phyloP scores from a whole-genome alignment of 2,113 vertebrate species.

The Amphiprion ocellaris region DNA sequence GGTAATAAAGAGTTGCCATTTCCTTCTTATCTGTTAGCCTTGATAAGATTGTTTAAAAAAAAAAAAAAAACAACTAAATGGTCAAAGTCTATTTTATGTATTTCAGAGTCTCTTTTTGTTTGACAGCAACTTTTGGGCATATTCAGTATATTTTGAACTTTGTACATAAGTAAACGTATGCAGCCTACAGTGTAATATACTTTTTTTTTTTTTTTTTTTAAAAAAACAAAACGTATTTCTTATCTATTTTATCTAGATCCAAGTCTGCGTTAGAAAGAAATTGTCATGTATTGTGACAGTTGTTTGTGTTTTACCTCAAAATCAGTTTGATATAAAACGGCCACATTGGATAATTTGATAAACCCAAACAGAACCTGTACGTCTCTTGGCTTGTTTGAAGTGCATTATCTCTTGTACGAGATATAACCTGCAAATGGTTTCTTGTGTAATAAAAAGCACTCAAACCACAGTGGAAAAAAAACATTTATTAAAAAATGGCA shows the following conservation, averaged over 20 bases:
- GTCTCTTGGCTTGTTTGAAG: neutral
- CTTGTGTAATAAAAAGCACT: neutral
- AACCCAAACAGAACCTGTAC: slow-evolving; percentile 19
- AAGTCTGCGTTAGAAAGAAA: slow-evolving; percentile 81
- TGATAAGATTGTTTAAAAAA: slow-evolving; percentile 74
- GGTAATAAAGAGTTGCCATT: slow-evolving; percentile 26
- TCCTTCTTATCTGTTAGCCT: slow-evolving; percentile 43
- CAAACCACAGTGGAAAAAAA: slow-evolving; percentile 48
- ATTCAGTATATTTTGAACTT: slow-evolving; percentile 81
- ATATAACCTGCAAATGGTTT: too few relatives aligned
- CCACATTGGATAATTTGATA: slow-evolving; percentile 42
- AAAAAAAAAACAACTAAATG: slow-evolving; percentile 24
- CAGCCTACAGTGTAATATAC: slow-evolving; percentile 81
- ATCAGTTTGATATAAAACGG: slow-evolving; percentile 25
- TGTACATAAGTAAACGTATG: slow-evolving; percentile 81
- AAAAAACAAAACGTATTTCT: slow-evolving; percentile 68
- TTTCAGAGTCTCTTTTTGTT: slow-evolving; percentile 48
- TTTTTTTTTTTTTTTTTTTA: slow-evolving; percentile 76
- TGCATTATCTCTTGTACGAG: neutral
- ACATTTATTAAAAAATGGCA: slow-evolving; percentile 61
- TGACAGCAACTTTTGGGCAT: slow-evolving; percentile 58
- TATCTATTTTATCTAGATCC: slow-evolving; percentile 77
- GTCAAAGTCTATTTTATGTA: slow-evolving; percentile 80
- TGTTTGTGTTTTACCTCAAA: slow-evolving; percentile 32
- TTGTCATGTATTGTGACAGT: slow-evolving; percentile 63